Percentiles rank a stretch among this genome's conserved stretches.
These are phyloP conservation scores for Galerucella calmariensis DNA, from an alignment of 2,888 invertebrate genomes.

Conservation along the genomic window DNA sequence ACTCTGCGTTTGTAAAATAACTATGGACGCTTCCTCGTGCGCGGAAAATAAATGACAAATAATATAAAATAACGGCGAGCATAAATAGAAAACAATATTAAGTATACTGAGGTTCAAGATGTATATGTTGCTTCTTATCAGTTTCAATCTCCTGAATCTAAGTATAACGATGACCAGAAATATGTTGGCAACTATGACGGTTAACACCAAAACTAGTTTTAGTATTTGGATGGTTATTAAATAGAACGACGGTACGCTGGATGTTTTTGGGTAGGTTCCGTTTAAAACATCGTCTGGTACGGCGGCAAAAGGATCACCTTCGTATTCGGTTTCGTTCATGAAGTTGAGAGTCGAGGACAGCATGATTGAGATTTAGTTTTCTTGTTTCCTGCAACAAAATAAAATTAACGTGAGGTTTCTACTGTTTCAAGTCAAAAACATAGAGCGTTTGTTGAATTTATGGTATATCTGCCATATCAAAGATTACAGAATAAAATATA, in stretches of 20 bases:
- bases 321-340: conserved; percentile 32
- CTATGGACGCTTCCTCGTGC: conserved; percentile 1
- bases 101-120: conserved; percentile 32
- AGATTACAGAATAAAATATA: too few relatives aligned
- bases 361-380: not conserved
- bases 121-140: conserved; percentile 28
- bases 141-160: conserved; percentile 32
- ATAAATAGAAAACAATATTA: conserved; percentile 29
- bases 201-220: conserved; percentile 24
- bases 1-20: conserved; percentile 30
- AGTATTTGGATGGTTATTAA: conserved; percentile 25
- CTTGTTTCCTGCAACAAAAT: not conserved
- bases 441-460: too few relatives aligned
- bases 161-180: conserved; percentile 37
- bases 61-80: conserved; percentile 25
- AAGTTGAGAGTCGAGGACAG: conserved; percentile 8
- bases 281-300: conserved; percentile 11
- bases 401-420: not conserved
- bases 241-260: conserved; percentile 7
- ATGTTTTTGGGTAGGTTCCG: not conserved
- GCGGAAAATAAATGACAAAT: conserved; percentile 22
- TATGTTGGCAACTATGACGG: conserved; percentile 30
- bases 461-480: too few relatives aligned
- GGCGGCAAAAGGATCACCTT: conserved; percentile 33
- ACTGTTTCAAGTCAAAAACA: too few relatives aligned